Percentiles rank a stretch among this genome's conserved stretches.
Evolutionary conservation across 2,888 invertebrate genomes (phyloP).

Genomic region (Machimus rusticus): DNA sequence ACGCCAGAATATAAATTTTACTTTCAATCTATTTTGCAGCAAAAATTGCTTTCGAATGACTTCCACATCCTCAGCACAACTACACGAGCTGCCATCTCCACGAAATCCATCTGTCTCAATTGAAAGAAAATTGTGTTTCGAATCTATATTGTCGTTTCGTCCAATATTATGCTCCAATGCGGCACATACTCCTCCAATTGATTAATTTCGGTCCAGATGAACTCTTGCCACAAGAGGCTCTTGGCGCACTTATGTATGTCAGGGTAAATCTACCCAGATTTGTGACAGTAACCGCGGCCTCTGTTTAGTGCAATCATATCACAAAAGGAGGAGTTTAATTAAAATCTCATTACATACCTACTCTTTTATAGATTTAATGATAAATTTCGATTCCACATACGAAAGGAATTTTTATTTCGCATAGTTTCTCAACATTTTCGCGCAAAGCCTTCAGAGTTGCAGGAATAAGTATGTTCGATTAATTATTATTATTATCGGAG

Average conservation of each 20-base stretch:
- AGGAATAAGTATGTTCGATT: constrained; percentile 45
- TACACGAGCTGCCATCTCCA: constrained; percentile 31
- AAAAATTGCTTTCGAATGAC: constrained; percentile 58
- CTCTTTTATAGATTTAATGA: constrained; percentile 60
- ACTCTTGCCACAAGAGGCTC: constrained; percentile 65
- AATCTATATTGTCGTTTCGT: constrained; percentile 62
- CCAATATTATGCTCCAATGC: constrained; percentile 43
- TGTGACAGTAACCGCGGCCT: not conserved
- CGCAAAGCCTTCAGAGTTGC: constrained; percentile 52
- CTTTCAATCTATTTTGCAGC: constrained; percentile 62
- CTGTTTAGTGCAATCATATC: constrained; percentile 48
- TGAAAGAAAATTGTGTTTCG: constrained; percentile 59
- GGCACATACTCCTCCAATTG: constrained; percentile 54
- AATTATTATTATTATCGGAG: not conserved
- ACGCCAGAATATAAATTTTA: constrained; percentile 54
- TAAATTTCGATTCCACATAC: constrained; percentile 60
- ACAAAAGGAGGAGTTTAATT: constrained; percentile 54
- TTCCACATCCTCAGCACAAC: constrained; percentile 11
- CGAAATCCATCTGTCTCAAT: constrained; percentile 43
- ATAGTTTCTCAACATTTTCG: constrained; percentile 54
- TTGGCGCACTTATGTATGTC: constrained; percentile 68
- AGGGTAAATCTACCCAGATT: constrained; percentile 49
- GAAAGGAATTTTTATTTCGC: constrained; percentile 57
- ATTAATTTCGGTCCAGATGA: constrained; percentile 59
- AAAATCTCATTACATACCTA: constrained; percentile 54